Conservation (phyloP, 2,888 invertebrate species). For the Galeopsomyia nigrocyanea region DNA sequence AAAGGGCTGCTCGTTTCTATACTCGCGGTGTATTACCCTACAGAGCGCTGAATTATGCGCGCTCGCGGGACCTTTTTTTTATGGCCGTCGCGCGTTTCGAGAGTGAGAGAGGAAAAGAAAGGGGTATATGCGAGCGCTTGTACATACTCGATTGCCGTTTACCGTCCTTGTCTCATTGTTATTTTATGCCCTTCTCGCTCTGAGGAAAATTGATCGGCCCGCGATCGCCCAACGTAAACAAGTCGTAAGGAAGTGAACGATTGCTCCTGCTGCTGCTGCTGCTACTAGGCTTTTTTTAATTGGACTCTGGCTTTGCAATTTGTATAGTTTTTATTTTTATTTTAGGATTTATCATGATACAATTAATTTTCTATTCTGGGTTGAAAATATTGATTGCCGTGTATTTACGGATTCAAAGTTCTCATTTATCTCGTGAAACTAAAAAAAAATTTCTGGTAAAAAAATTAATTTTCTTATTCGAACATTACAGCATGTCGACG, state of each 20-base stretch:
- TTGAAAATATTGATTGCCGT: no score
- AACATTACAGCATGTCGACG: neutral
- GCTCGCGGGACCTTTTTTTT: conserved; percentile 60
- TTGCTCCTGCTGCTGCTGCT: no score
- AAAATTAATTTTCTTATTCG: no score
- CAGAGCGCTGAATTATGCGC: conserved; percentile 65
- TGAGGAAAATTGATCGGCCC: conserved; percentile 32
- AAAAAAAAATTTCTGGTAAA: no score
- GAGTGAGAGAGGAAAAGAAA: conserved; percentile 13
- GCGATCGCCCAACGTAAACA: conserved; percentile 22
- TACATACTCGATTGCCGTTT: neutral
- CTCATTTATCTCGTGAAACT: no score
- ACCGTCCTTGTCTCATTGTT: conserved; percentile 7
- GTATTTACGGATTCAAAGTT: no score
- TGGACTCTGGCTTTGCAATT: neutral
- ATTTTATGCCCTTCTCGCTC: conserved; percentile 15
- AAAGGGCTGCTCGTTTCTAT: neutral
- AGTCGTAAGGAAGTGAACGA: conserved; percentile 24
- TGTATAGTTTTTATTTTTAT: conserved; percentile 10
- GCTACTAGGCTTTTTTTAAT: conserved; percentile 24
- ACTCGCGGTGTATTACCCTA: conserved; percentile 59
- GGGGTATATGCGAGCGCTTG: neutral
- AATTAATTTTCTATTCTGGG: no score
- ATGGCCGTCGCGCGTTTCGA: conserved; percentile 54
- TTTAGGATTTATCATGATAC: no score